phyloP scores from a whole-genome alignment of 2,113 vertebrate species.

The Ibidorhyncha struthersii region DNA sequence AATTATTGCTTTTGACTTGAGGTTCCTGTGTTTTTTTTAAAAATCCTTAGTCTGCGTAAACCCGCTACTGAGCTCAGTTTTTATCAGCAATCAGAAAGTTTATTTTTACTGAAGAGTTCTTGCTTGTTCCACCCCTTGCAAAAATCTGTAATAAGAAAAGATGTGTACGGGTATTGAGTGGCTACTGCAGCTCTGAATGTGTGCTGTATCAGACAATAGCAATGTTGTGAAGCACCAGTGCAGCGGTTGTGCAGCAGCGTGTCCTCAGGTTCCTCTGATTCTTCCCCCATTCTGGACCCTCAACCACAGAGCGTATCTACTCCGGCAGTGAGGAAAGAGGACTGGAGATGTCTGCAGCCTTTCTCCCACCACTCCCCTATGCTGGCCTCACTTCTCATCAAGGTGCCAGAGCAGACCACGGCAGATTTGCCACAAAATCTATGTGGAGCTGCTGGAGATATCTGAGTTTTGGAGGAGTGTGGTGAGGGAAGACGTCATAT shows the following conservation, averaged over 20 bases:
- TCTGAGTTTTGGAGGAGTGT: not conserved
- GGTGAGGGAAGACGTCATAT: not conserved
- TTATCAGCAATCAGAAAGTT: not conserved
- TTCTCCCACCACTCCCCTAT: accelerated
- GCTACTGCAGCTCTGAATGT: not conserved
- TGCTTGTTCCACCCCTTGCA: not conserved
- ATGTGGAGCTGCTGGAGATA: not conserved
- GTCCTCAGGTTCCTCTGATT: not conserved
- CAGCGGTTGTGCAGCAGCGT: not conserved
- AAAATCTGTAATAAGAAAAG: not conserved
- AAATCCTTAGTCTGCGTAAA: not conserved
- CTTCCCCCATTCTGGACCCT: not conserved
- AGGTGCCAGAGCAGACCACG: not conserved
- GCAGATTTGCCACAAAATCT: not conserved
- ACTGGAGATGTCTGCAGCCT: not conserved
- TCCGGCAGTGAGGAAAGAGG: not conserved
- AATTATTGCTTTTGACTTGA: not conserved
- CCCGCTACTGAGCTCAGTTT: not conserved
- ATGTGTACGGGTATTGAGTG: not conserved
- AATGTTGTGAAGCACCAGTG: not conserved
- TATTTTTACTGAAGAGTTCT: not conserved
- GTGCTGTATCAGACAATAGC: not conserved
- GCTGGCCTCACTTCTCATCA: not conserved
- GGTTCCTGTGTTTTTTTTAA: not conserved
- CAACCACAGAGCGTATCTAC: not conserved